Percentiles rank a stretch among this genome's conserved stretches.
These are phyloP conservation scores for Chelonoidis abingdonii DNA, from an alignment of 2,113 vertebrate genomes.

Conservation along the genomic window DNA sequence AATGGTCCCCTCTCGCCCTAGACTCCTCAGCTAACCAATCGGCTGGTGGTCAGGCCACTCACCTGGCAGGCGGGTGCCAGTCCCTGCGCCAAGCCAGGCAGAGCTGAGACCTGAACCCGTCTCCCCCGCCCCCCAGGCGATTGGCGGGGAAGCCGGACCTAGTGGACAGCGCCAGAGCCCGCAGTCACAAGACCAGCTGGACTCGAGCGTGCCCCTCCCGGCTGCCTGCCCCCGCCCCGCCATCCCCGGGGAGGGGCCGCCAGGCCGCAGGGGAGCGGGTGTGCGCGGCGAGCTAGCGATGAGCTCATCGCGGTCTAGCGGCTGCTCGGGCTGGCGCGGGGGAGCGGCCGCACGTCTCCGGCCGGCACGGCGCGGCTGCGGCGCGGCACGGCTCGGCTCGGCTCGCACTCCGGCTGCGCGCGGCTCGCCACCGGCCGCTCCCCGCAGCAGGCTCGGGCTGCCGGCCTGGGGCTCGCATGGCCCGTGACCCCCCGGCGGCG, in stretches of 20 bases:
- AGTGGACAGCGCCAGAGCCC: too few species aligned
- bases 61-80: too few species aligned
- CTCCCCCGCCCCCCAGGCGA: too few species aligned
- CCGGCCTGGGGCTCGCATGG: background rate
- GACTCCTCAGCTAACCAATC: too few species aligned
- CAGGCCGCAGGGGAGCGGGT: conserved; percentile 66
- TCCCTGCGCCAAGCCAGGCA: too few species aligned
- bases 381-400: background rate
- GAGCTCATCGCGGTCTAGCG: conserved; percentile 80
- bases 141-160: too few species aligned
- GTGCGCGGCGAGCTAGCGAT: conserved; percentile 71
- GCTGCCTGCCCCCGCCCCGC: conserved; percentile 48
- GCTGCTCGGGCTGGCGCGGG: conserved; percentile 60
- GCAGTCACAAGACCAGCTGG: too few species aligned
- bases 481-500: background rate
- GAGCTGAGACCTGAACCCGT: too few species aligned
- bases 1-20: too few species aligned
- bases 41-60: too few species aligned
- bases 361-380: background rate
- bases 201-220: background rate
- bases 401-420: background rate
- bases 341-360: background rate
- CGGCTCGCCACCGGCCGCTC: background rate
- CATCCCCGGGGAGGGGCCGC: conserved; percentile 65
- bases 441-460: too few species aligned